Base-by-base conservation (phyloP, 2,888 invertebrate species). In the Peribatodes rhomboidaria region DNA sequence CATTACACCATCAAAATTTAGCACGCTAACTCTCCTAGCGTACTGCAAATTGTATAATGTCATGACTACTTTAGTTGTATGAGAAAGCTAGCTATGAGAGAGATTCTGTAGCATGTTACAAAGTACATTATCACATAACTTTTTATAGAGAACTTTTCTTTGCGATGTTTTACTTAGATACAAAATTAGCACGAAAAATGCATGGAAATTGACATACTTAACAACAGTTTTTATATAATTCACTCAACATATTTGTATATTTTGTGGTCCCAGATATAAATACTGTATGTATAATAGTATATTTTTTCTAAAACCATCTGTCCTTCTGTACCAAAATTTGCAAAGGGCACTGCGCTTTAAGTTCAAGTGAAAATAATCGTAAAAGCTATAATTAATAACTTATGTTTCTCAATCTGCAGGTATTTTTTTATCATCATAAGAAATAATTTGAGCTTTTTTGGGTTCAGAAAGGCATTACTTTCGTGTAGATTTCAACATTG, bases 211-310 rank as follows among this genome's bases (percentile, higher is more conserved):
- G 55, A 50, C 39, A 27, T 50, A 39, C 39, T 61, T 60, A 68
- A 39, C 37, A 59, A 64, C 62, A 61, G 61, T 33, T 67, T 56
- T 65, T 4, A 47, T 58, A 68, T 54, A 33, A 55, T 66, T 69
- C 71, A 73, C 58, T 69, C 67, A 69, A 59, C 59, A 67, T 68
- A 62, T 73, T 71, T 69, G 73, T 75, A 72, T 71, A 75, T 72
- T 71, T 71, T 65, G 65, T 84, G 84, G 84, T 84, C 84, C 84
- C 84, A 65, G 75, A 71, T 75, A 69, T 64, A 71, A 77, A 81
- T 80, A 81, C 76, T 80, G 78, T 74, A 74, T 80, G 78, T 74
- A 74, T 68, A 76, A 55, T 47, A 63, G 20, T 42, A 50, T 4
- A 2, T 42, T 49, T 64, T 18, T 72, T 71, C 71, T 72, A 73